Percentiles rank a stretch among this genome's conserved stretches.
Conservation (phyloP, 2,113 vertebrate species). For the Grantiella picta region DNA sequence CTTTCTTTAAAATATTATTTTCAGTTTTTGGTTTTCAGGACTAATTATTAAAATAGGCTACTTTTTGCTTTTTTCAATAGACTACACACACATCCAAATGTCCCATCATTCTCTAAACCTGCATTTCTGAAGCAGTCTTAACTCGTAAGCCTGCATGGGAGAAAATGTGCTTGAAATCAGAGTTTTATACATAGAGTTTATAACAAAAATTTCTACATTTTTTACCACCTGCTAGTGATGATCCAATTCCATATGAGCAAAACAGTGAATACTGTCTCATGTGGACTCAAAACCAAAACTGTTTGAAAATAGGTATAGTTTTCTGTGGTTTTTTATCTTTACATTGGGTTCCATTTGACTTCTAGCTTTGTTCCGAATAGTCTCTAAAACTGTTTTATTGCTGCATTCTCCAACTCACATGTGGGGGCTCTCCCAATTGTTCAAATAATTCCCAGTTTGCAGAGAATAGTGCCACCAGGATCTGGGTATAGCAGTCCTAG, state of each 20-base stretch:
- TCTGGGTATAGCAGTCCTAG: background rate
- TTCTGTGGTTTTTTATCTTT: background rate
- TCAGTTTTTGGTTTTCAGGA: background rate
- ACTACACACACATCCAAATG: background rate
- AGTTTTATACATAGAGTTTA: background rate
- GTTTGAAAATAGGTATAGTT: background rate
- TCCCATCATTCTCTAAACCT: background rate
- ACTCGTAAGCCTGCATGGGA: background rate
- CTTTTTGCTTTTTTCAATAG: background rate
- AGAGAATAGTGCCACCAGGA: background rate
- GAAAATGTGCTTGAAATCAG: background rate
- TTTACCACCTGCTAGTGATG: background rate
- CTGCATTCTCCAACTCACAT: background rate
- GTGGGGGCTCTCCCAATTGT: background rate
- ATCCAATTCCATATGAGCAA: background rate
- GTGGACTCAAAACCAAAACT: background rate
- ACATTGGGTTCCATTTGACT: background rate
- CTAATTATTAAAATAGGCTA: background rate
- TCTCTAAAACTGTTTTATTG: background rate
- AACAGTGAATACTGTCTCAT: background rate
- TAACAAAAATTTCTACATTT: background rate
- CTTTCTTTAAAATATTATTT: constrained; percentile 27
- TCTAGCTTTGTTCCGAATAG: background rate
- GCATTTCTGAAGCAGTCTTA: background rate
- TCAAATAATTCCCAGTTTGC: background rate